phyloP scores from a whole-genome alignment of 2,888 invertebrate genomes.

The Oscheius sp. region DNA sequence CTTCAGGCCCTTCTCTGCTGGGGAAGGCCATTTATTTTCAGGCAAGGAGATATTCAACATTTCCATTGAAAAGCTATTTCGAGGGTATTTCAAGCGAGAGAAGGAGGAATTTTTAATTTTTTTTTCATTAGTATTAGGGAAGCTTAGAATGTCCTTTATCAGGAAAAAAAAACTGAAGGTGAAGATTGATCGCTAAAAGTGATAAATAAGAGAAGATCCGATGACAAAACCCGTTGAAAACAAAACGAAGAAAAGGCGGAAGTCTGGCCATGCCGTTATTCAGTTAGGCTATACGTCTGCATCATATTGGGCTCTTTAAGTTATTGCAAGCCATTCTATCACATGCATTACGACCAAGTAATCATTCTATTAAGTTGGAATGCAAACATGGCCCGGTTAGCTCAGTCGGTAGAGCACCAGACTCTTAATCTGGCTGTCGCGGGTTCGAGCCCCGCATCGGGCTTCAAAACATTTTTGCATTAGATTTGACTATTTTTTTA shows the following conservation, averaged over 20 bases:
- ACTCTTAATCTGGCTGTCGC: slow-evolving; percentile 69
- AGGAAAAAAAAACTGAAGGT: not conserved
- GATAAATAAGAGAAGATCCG: not conserved
- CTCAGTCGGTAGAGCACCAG: slow-evolving; percentile 69
- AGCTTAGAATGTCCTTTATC: no score
- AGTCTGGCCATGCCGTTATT: not conserved
- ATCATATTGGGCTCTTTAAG: no score
- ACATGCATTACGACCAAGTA: no score
- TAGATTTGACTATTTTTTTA: no score
- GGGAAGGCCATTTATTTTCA: not conserved
- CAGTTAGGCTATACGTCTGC: not conserved
- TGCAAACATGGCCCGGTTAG: slow-evolving; percentile 68
- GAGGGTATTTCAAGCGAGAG: no score
- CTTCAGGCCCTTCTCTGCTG: not conserved
- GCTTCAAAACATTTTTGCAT: no score
- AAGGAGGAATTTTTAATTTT: no score
- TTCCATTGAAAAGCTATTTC: no score
- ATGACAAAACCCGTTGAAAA: not conserved
- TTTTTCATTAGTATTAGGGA: no score
- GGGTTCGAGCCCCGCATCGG: slow-evolving; percentile 69
- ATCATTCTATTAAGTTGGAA: no score
- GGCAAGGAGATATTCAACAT: not conserved
- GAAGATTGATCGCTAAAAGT: not conserved
- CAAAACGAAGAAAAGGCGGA: not conserved
- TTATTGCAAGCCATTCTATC: no score